These are phyloP conservation scores for Siniperca undulata DNA, from an alignment of 2,797 vertebrate species.

Conservation along the genomic window DNA sequence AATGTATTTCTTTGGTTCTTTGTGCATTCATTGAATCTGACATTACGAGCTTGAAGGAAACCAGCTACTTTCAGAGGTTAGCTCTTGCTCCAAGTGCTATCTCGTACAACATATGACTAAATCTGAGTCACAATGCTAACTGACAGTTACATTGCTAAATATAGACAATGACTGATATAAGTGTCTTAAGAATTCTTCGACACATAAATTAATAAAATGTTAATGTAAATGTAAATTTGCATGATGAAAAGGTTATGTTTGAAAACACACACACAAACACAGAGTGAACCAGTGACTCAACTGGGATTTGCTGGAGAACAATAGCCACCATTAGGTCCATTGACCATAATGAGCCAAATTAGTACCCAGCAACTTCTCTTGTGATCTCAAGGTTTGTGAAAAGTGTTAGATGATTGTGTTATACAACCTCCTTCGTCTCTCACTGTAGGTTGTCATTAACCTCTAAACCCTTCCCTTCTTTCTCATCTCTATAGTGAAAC, in stretches of 20 bases:
- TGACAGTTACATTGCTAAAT: slow-evolving; percentile 19
- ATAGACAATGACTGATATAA: slow-evolving; percentile 1
- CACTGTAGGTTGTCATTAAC: slow-evolving; percentile 79
- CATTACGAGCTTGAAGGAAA: slow-evolving; percentile 44
- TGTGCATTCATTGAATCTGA: slow-evolving; percentile 42
- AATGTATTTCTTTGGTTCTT: not conserved
- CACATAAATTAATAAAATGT: slow-evolving; percentile 4
- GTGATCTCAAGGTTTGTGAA: slow-evolving; percentile 67
- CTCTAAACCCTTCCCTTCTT: slow-evolving; percentile 60
- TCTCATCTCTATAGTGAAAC: slow-evolving; percentile 52
- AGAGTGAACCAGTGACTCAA: slow-evolving; percentile 15
- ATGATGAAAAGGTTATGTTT: slow-evolving; percentile 2
- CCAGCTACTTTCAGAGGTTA: slow-evolving; percentile 50
- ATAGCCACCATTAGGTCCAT: slow-evolving; percentile 67
- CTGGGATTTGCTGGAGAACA: slow-evolving; percentile 48
- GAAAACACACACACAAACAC: slow-evolving; percentile 4
- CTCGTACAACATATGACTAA: slow-evolving; percentile 47
- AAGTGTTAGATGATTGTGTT: slow-evolving; percentile 44
- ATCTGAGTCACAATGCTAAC: slow-evolving; percentile 44
- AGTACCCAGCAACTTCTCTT: slow-evolving; percentile 71
- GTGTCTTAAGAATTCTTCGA: slow-evolving; percentile 4
- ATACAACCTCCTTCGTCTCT: slow-evolving; percentile 55
- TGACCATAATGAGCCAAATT: slow-evolving; percentile 79
- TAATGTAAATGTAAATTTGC: slow-evolving; percentile 3
- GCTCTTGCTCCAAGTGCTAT: slow-evolving; percentile 46